These are phyloP conservation scores for Rutpela maculata DNA, from an alignment of 2,888 invertebrate genomes.

Conservation along the genomic window DNA sequence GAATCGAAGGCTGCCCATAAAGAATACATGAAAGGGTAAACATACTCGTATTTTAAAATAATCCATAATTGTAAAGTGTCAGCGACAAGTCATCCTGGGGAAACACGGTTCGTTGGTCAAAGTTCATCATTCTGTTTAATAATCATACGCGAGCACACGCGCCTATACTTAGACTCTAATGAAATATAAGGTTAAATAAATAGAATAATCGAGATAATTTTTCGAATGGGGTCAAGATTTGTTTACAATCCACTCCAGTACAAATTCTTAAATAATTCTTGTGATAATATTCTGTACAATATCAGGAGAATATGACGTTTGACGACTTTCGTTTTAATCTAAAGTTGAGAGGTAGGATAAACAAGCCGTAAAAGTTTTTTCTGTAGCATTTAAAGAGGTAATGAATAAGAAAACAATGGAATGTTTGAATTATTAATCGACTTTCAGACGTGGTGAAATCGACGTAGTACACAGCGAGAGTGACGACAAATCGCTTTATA, in stretches of 20 bases:
- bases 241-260: conserved; percentile 18
- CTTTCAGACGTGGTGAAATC: conserved; percentile 19
- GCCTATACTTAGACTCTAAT: conserved; percentile 4
- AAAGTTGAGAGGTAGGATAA: background rate
- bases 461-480: background rate
- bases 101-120: conserved; percentile 53
- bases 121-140: conserved; percentile 53
- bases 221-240: conserved; percentile 31
- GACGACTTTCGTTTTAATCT: conserved; percentile 13
- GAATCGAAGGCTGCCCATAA: conserved; percentile 16
- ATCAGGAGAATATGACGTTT: conserved; percentile 10
- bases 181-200: conserved; percentile 34
- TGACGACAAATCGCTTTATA: background rate
- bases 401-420: conserved; percentile 7
- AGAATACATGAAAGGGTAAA: conserved; percentile 25
- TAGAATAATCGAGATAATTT: conserved; percentile 39
- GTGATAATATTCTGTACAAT: conserved; percentile 8
- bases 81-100: conserved; percentile 29
- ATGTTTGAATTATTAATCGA: conserved; percentile 21
- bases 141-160: conserved; percentile 34
- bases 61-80: conserved; percentile 17
- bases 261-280: conserved; percentile 20
- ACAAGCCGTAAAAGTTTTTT: background rate
- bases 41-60: conserved; percentile 15
- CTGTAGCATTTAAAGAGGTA: conserved; percentile 10